These are phyloP conservation scores for Rosalia funebris DNA, from an alignment of 2,888 invertebrate species.

Conservation along the genomic window DNA sequence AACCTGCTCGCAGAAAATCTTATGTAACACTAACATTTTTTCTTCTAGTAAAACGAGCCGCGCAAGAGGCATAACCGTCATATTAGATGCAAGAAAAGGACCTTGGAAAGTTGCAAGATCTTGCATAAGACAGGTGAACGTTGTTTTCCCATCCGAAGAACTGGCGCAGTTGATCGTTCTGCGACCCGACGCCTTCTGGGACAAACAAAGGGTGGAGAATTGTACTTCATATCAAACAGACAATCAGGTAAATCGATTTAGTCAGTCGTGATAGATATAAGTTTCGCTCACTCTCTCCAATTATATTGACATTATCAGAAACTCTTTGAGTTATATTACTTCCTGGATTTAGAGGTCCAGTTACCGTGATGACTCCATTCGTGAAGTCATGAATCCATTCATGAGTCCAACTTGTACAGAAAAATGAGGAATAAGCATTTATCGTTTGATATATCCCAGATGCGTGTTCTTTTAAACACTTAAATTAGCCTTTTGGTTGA, in stretches of 20 bases:
- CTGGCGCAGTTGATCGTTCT: conserved; percentile 69
- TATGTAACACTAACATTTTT: conserved; percentile 7
- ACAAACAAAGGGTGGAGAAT: conserved; percentile 76
- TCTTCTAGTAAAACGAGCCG: conserved; percentile 65
- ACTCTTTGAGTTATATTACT: too few species aligned
- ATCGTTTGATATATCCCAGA: too few species aligned
- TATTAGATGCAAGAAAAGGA: conserved; percentile 74
- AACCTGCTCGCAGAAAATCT: neutral
- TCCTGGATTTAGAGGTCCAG: too few species aligned
- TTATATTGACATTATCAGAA: too few species aligned
- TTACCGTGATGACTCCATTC: too few species aligned
- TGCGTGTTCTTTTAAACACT: too few species aligned
- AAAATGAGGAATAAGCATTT: too few species aligned
- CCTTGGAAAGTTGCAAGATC: conserved; percentile 72
- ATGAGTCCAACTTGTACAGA: too few species aligned
- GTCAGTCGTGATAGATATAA: too few species aligned
- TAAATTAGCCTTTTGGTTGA: too few species aligned
- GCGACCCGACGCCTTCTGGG: conserved; percentile 80
- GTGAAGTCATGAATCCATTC: too few species aligned
- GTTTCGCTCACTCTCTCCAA: too few species aligned
- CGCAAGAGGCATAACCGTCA: conserved; percentile 68
- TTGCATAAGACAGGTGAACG: conserved; percentile 69
- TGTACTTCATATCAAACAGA: conserved; percentile 72
- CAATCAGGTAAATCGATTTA: conserved; percentile 66
- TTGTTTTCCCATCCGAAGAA: conserved; percentile 61